These are phyloP conservation scores for Parnassius glacialis DNA, from an alignment of 2,888 invertebrate genomes.

Conservation along the genomic window DNA sequence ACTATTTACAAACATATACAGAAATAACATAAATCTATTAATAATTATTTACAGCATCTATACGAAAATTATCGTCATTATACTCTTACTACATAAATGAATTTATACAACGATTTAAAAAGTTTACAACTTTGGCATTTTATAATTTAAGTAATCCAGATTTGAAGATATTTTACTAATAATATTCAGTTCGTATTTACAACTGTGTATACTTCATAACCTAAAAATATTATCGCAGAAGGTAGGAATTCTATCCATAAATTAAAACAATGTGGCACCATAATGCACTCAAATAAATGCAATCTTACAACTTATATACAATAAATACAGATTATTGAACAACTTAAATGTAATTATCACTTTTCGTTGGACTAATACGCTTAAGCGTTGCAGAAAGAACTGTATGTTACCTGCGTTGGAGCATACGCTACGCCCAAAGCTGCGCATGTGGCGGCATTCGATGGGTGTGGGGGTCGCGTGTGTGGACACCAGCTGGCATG, in stretches of 20 bases:
- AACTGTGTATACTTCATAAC: slow-evolving; percentile 44
- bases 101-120: slow-evolving; percentile 64
- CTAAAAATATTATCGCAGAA: slow-evolving; percentile 77
- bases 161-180: slow-evolving; percentile 35
- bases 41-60: slow-evolving; percentile 67
- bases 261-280: slow-evolving; percentile 51
- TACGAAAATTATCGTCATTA: slow-evolving; percentile 47
- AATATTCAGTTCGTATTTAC: slow-evolving; percentile 48
- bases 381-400: slow-evolving; percentile 74
- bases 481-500: slow-evolving; percentile 66
- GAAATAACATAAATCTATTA: slow-evolving; percentile 39
- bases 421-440: slow-evolving; percentile 90
- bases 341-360: slow-evolving; percentile 74
- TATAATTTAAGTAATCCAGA: slow-evolving; percentile 54
- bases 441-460: slow-evolving; percentile 85
- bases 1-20: slow-evolving; percentile 73
- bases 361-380: slow-evolving; percentile 77
- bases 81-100: slow-evolving; percentile 59
- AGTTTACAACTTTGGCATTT: slow-evolving; percentile 79
- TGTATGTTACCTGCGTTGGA: slow-evolving; percentile 82
- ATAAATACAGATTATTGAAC: slow-evolving; percentile 64
- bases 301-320: slow-evolving; percentile 49
- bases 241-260: slow-evolving; percentile 67
- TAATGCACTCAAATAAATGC: slow-evolving; percentile 63
- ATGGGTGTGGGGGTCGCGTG: slow-evolving; percentile 70